phyloP scores from a whole-genome alignment of 2,797 vertebrate genomes.

The Lutra lutra region DNA sequence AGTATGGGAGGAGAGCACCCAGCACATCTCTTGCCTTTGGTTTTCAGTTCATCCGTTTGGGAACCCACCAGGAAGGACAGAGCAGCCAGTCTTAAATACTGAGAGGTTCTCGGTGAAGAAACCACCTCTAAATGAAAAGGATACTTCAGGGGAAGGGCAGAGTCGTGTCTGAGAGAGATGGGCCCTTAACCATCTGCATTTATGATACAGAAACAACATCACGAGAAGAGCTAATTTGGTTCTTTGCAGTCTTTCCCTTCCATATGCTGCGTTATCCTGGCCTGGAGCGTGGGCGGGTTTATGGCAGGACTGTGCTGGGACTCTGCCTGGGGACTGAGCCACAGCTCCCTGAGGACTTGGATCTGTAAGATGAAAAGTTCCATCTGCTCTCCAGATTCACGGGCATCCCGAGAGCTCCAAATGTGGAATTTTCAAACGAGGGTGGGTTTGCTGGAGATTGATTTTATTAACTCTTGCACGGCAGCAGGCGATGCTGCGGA shows the following conservation, averaged over 20 bases:
- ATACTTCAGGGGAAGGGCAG: not conserved
- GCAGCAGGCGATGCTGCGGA: not conserved
- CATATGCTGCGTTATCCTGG: rapidly evolving
- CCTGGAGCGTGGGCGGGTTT: not conserved
- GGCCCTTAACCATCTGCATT: not conserved
- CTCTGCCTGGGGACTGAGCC: not conserved
- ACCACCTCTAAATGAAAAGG: not conserved
- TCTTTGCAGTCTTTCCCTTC: rapidly evolving
- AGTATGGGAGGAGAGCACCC: not conserved
- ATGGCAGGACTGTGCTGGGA: not conserved
- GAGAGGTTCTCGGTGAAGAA: not conserved
- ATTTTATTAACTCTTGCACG: not conserved
- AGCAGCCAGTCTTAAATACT: not conserved
- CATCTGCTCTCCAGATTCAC: constrained; percentile 22
- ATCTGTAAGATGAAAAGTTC: not conserved
- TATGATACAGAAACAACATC: not conserved
- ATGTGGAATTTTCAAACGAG: not conserved
- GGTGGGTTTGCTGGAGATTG: not conserved
- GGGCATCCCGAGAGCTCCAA: not conserved
- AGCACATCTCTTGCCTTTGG: not conserved
- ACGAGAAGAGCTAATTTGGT: not conserved
- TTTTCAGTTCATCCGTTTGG: not conserved
- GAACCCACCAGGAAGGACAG: not conserved
- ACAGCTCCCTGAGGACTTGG: not conserved
- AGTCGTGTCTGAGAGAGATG: not conserved